A percentile compares a stretch with the other conserved stretches of the same genome.
phyloP scores from a whole-genome alignment of 2,888 invertebrate species.

The Sepiola atlantica region DNA sequence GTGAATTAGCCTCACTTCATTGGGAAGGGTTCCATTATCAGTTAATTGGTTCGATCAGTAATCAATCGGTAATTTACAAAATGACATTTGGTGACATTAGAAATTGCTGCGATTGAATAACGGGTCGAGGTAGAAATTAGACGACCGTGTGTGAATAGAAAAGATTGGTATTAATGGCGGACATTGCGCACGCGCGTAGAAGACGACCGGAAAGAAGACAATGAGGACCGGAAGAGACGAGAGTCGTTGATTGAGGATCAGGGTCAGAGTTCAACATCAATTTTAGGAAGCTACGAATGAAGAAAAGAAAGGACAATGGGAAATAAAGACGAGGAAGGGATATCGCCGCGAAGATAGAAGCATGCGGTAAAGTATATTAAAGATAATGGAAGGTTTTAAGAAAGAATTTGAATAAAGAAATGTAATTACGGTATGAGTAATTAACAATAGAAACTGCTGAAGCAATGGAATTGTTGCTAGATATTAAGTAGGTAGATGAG shows the following conservation, averaged over 20 bases:
- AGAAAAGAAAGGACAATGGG: not conserved
- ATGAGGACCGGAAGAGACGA: not conserved
- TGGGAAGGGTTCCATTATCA: not conserved
- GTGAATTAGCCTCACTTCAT: not conserved
- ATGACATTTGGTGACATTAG: not conserved
- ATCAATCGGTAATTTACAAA: not conserved
- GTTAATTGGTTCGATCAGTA: slow-evolving; percentile 20
- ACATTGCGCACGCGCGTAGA: not conserved
- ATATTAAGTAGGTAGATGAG: too few relatives aligned
- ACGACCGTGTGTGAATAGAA: not conserved
- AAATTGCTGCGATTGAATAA: not conserved
- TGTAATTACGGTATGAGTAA: too few relatives aligned
- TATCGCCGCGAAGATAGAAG: not conserved
- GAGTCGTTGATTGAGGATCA: not conserved
- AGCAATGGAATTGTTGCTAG: too few relatives aligned
- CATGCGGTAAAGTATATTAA: not conserved
- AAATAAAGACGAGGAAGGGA: not conserved
- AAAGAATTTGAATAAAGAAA: too few relatives aligned
- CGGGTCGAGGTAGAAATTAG: not conserved
- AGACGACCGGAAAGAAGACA: not conserved
- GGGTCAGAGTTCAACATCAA: not conserved
- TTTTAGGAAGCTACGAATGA: not conserved
- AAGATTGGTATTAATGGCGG: not conserved
- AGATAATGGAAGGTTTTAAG: too few relatives aligned
- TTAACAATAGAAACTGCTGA: too few relatives aligned